Evolutionary conservation across 1,140 invertebrate genomes (phyloP).

Genomic region (Oncopeltus fasciatus): DNA sequence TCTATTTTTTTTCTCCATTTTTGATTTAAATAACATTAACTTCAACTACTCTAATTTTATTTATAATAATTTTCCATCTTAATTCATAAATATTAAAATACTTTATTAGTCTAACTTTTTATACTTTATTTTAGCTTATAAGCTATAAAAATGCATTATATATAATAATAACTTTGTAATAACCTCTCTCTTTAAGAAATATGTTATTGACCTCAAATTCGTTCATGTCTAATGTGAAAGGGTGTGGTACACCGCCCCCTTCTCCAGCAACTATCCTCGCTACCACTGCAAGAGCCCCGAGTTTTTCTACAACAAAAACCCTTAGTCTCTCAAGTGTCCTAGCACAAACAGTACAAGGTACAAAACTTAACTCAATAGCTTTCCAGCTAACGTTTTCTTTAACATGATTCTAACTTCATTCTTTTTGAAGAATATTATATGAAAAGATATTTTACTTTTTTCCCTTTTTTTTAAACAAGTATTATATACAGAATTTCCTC

Average conservation of each 20-base stretch:
- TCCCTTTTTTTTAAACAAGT: background rate
- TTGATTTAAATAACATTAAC: no score
- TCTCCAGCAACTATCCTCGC: conserved; percentile 23
- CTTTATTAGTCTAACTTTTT: no score
- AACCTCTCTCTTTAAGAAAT: background rate
- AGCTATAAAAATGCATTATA: background rate
- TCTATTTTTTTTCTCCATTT: no score
- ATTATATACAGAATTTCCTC: no score
- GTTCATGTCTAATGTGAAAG: conserved; percentile 8
- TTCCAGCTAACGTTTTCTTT: conserved; percentile 1
- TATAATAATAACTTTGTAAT: background rate
- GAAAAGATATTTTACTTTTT: background rate
- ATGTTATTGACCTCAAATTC: background rate
- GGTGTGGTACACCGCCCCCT: conserved; percentile 23
- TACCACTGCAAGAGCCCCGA: conserved; percentile 17
- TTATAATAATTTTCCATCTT: no score
- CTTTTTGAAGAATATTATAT: no score
- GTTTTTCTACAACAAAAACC: conserved; percentile 20
- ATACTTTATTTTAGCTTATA: no score
- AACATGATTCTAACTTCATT: no score
- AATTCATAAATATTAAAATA: no score
- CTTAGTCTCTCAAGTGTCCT: conserved; percentile 32
- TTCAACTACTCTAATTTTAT: no score
- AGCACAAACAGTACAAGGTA: conserved; percentile 34
- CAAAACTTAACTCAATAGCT: background rate